Percentiles rank a stretch among this genome's conserved stretches.
phyloP scores from a whole-genome alignment of 1,140 invertebrate genomes.

The Cherax quadricarinatus region DNA sequence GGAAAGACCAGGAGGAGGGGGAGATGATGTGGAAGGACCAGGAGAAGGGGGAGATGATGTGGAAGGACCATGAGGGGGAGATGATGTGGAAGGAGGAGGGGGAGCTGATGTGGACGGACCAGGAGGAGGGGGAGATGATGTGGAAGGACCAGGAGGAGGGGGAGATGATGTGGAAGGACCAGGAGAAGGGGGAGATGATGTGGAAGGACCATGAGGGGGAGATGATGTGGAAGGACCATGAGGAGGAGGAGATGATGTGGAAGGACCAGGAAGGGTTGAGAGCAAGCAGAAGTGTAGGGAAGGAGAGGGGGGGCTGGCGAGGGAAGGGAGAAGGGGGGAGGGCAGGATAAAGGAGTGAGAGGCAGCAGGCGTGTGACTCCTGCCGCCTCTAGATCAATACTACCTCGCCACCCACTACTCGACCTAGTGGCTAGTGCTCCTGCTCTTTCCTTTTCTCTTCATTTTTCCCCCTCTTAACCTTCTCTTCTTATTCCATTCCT shows the following conservation, averaged over 20 bases:
- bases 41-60: too few species aligned
- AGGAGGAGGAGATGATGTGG: neutral
- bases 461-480: neutral
- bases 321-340: neutral
- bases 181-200: too few species aligned
- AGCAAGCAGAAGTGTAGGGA: neutral
- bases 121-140: too few species aligned
- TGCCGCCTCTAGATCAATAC: conserved; percentile 5
- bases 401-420: neutral
- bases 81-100: too few species aligned
- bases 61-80: too few species aligned
- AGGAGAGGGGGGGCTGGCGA: neutral
- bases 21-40: too few species aligned
- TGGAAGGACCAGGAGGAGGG: too few species aligned
- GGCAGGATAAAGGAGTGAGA: neutral
- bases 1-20: too few species aligned
- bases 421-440: neutral
- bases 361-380: neutral
- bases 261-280: neutral
- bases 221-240: neutral
- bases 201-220: neutral
- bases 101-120: too few species aligned
- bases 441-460: neutral
- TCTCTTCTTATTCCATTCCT: neutral
- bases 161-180: too few species aligned